Base-by-base conservation (phyloP, 1,140 invertebrate species). In the Camponotus floridanus region DNA sequence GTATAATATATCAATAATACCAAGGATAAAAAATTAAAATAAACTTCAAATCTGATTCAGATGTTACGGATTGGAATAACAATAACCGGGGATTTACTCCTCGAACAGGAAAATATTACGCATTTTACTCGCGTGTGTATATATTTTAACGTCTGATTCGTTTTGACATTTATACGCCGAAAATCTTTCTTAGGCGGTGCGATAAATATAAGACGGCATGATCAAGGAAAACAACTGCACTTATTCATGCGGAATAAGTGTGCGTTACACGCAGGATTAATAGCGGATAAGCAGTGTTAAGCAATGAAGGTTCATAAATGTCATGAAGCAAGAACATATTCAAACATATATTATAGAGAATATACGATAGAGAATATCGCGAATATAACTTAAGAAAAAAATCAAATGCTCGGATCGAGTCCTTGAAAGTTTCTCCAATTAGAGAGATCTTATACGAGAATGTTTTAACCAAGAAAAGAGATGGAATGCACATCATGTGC, bases 201-300 rank as follows among this genome's bases (percentile, higher is more conserved):
- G 11, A 78, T 78, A 78, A 78, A 36, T 78, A 78, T 78, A 55
- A 9, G n/a, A 3, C 33, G 15, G 59, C 39, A 39, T 78, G 76
- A 78, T 78, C 26, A 78, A 78, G 18, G 31, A 42, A 65, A 65
- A 3, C 59, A n/a, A 39, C 59, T 48, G 59, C 42, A 78, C 2
- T 65, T 59, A 48, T 11, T 26, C 59, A 45, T 65, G 39, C 39
- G 8, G 42, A 64, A 64, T 36, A 71, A 59, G 15, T 62, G 26
- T 21, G 65, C 15, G 4, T 31, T 76, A 62, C 33, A 9, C 21
- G 33, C 1, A 59, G 33, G 0, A 61, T 74, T 74, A 59, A 59
- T 26, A 26, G 55, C 7, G 36, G 0, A 74, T 59, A 26, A 74
- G 1, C 51, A 26, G 26, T 0, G 55, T 59, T 74, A 15, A 3